phyloP scores from a whole-genome alignment of 2,797 vertebrate genomes.

The Anguilla obscura region DNA sequence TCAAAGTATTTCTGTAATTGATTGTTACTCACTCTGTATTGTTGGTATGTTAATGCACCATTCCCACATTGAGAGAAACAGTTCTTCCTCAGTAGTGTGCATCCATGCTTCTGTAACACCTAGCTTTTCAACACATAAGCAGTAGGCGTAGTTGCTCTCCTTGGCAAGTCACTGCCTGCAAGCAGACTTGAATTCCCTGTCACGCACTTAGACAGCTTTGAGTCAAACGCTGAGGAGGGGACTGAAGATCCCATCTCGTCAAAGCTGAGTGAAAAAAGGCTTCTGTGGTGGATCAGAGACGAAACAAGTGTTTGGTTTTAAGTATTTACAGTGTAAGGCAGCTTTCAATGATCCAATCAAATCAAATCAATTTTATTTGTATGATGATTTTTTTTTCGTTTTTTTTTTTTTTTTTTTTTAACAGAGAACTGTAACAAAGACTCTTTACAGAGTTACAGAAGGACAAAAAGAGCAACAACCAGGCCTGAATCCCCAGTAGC shows the following conservation, averaged over 20 bases:
- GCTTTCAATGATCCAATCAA: neutral
- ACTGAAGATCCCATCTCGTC: neutral
- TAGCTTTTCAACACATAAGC: neutral
- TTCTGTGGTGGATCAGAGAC: neutral
- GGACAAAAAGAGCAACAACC: too few relatives aligned
- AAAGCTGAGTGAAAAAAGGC: neutral
- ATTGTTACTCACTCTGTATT: conserved; percentile 7
- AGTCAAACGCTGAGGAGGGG: neutral
- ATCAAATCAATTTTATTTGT: too few relatives aligned
- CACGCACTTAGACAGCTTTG: neutral
- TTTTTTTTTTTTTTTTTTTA: too few relatives aligned
- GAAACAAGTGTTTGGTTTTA: neutral
- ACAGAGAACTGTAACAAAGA: too few relatives aligned
- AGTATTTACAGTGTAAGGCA: neutral
- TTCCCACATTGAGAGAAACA: neutral
- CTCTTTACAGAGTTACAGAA: too few relatives aligned
- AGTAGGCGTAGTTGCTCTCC: conserved; percentile 13
- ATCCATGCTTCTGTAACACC: neutral
- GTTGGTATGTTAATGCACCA: neutral
- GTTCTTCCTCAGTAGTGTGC: neutral
- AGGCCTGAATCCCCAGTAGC: too few relatives aligned
- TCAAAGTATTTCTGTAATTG: neutral
- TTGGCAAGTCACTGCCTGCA: conserved; percentile 27
- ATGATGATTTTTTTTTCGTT: too few relatives aligned
- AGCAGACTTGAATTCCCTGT: neutral